These are phyloP conservation scores for Pseudomugil gertrudae DNA, from an alignment of 2,797 vertebrate genomes.

Conservation along the genomic window DNA sequence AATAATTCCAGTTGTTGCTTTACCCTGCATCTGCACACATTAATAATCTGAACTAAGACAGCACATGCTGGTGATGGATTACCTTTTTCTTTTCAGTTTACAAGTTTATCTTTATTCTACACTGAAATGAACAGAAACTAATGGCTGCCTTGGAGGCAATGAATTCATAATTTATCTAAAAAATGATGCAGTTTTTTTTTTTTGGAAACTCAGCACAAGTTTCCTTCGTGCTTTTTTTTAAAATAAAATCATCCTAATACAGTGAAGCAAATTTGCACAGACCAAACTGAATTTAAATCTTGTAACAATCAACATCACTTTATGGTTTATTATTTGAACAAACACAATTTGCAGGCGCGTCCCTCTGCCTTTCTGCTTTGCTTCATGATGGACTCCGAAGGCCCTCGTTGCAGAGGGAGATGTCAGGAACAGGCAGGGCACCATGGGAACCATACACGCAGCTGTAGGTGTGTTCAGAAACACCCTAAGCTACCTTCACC, in stretches of 20 bases:
- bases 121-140: slow-evolving; percentile 47
- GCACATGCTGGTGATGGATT: slow-evolving; percentile 42
- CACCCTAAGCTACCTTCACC: no score
- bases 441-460: no score
- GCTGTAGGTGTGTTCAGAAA: no score
- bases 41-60: slow-evolving; percentile 25
- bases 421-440: no score
- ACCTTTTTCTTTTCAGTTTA: slow-evolving; percentile 27
- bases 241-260: neutral
- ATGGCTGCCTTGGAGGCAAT: slow-evolving; percentile 31
- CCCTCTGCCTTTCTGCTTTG: neutral
- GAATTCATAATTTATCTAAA: slow-evolving; percentile 30
- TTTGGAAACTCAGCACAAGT: neutral
- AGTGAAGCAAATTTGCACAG: no score
- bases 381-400: no score
- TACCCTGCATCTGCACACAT: slow-evolving; percentile 4
- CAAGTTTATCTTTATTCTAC: slow-evolving; percentile 40
- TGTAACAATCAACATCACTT: neutral
- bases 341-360: no score
- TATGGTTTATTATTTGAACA: no score
- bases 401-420: no score
- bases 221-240: no score
- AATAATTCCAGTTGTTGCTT: neutral
- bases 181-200: neutral
- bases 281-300: neutral